phyloP scores from a whole-genome alignment of 53 echinoderm and acorn worm genomes.

The Astropecten irregularis region DNA sequence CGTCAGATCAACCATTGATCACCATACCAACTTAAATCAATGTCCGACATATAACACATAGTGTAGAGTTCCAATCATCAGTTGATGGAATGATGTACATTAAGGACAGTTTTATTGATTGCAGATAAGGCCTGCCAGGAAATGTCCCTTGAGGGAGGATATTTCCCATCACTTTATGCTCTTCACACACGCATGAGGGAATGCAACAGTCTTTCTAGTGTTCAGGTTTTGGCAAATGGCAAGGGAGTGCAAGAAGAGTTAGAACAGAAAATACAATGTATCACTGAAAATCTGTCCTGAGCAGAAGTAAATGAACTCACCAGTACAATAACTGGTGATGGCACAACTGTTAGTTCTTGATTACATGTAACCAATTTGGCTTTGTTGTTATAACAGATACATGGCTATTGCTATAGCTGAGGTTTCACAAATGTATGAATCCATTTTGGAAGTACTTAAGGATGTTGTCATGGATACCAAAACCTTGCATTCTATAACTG shows the following conservation, averaged over 20 bases:
- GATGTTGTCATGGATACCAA: conserved; percentile 3
- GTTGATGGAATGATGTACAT: conserved; percentile 31
- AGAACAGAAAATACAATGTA: background rate
- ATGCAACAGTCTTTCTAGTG: conserved; percentile 1
- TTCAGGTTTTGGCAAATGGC: conserved; percentile 21
- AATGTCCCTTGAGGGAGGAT: background rate
- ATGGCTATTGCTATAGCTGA: conserved; percentile 23
- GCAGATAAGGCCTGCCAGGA: conserved; percentile 34
- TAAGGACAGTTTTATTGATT: conserved; percentile 25
- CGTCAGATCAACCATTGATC: too few species aligned
- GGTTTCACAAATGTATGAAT: conserved; percentile 12
- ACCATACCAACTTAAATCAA: too few species aligned
- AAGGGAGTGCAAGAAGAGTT: conserved; percentile 12
- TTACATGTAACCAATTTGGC: conserved; percentile 30
- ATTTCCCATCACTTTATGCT: conserved; percentile 31
- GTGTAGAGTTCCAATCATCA: too few species aligned
- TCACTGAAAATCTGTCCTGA: background rate
- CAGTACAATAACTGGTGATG: conserved; percentile 16
- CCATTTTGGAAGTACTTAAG: conserved; percentile 8
- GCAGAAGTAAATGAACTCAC: background rate
- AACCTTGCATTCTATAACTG: conserved; percentile 32
- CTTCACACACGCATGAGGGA: conserved; percentile 10
- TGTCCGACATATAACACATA: too few species aligned
- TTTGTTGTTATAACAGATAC: conserved; percentile 26
- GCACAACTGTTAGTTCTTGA: conserved; percentile 14